phyloP scores from a whole-genome alignment of 1,140 invertebrate genomes.

The Drosophila lacteicornis region DNA sequence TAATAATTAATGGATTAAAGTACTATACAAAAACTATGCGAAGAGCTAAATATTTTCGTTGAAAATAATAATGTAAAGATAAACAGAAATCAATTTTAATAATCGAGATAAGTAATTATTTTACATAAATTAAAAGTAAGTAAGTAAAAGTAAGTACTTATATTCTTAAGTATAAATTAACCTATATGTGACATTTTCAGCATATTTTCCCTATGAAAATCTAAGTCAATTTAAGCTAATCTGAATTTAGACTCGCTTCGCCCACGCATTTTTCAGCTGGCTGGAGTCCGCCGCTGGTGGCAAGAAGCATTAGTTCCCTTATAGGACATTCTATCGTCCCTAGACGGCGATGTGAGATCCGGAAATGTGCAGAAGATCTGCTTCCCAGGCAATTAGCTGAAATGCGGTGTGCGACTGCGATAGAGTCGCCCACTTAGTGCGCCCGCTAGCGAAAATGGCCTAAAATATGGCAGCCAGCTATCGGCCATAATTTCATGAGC shows the following conservation, averaged over 20 bases:
- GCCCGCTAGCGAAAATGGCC: slow-evolving; percentile 57
- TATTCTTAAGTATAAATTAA: too few species aligned
- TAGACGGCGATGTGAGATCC: neutral
- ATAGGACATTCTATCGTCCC: neutral
- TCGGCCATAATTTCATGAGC: slow-evolving; percentile 70
- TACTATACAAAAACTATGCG: too few species aligned
- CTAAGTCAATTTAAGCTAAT: neutral
- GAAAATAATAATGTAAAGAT: too few species aligned
- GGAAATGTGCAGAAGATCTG: slow-evolving; percentile 10
- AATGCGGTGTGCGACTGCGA: slow-evolving; percentile 36
- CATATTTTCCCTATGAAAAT: too few species aligned
- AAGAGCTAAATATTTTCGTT: too few species aligned
- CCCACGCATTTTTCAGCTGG: slow-evolving; percentile 15
- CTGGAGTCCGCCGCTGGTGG: slow-evolving; percentile 5
- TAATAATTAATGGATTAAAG: too few species aligned
- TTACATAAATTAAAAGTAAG: too few species aligned
- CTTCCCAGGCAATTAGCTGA: slow-evolving; percentile 59
- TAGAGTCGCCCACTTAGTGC: slow-evolving; percentile 52
- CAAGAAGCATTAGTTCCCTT: neutral
- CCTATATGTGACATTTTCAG: too few species aligned
- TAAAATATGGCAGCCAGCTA: slow-evolving; percentile 74
- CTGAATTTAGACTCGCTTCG: neutral
- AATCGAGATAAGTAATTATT: neutral
- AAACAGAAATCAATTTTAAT: neutral
- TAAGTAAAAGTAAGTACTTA: too few species aligned